phyloP scores from a whole-genome alignment of 2,888 invertebrate species.

The Lycaena phlaeas region DNA sequence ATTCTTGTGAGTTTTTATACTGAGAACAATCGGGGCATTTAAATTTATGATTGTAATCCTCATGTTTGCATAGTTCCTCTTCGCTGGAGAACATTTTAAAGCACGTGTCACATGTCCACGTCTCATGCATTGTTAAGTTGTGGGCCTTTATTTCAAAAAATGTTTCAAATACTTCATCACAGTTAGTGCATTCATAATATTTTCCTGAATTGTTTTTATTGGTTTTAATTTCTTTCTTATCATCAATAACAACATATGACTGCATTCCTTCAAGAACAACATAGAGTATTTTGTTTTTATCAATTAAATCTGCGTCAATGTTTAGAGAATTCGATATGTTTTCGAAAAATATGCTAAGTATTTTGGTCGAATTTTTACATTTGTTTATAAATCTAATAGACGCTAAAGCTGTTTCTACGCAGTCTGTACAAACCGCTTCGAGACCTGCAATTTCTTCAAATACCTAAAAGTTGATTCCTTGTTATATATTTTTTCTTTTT shows the following conservation, averaged over 20 bases:
- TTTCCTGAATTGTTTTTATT: constrained; percentile 12
- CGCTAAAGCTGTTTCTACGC: constrained; percentile 35
- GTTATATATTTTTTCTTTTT: neutral
- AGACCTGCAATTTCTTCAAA: constrained; percentile 41
- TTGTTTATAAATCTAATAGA: constrained; percentile 33
- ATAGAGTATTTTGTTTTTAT: constrained; percentile 32
- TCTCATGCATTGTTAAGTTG: constrained; percentile 30
- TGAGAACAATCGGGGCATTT: constrained; percentile 39
- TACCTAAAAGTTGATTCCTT: constrained; percentile 33
- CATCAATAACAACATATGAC: constrained; percentile 33
- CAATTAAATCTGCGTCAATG: constrained; percentile 25
- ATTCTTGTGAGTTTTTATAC: constrained; percentile 31
- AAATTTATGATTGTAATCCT: constrained; percentile 25
- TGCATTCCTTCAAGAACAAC: constrained; percentile 34
- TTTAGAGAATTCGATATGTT: constrained; percentile 32
- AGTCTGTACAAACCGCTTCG: constrained; percentile 45
- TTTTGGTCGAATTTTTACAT: constrained; percentile 32
- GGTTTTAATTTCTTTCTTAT: constrained; percentile 22
- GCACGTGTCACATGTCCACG: constrained; percentile 40
- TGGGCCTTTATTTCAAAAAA: constrained; percentile 34
- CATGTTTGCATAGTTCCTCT: constrained; percentile 29
- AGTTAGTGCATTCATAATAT: constrained; percentile 30
- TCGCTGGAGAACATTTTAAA: constrained; percentile 27
- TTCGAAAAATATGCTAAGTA: constrained; percentile 36
- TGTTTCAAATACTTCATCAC: constrained; percentile 29